Conservation (phyloP, 2,888 invertebrate genomes). For the Eulithis prunata region DNA sequence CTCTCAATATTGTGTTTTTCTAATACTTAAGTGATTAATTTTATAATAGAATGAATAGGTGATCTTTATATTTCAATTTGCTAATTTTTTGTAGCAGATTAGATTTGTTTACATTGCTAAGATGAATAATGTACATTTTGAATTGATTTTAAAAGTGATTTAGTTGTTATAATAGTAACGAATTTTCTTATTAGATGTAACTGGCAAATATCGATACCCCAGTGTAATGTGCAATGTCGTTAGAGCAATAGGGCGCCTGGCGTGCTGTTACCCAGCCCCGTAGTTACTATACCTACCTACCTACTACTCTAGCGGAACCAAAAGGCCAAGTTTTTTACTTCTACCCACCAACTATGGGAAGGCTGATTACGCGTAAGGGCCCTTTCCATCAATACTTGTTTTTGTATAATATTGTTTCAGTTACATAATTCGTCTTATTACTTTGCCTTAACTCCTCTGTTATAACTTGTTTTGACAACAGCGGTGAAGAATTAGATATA, state of each 20-base stretch:
- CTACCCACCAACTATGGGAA: constrained; percentile 62
- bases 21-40: constrained; percentile 82
- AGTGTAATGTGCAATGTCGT: constrained; percentile 80
- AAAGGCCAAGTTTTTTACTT: constrained; percentile 50
- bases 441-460: constrained; percentile 75
- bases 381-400: constrained; percentile 75
- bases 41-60: constrained; percentile 80
- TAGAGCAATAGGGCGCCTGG: constrained; percentile 49
- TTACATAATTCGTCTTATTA: constrained; percentile 74
- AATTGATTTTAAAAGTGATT: constrained; percentile 83
- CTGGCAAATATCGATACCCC: constrained; percentile 73
- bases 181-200: constrained; percentile 80
- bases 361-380: constrained; percentile 70
- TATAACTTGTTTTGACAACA: constrained; percentile 75
- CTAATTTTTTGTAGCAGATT: constrained; percentile 84
- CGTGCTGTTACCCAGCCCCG: constrained; percentile 25
- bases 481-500: constrained; percentile 82
- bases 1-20: constrained; percentile 77
- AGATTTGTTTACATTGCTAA: constrained; percentile 81
- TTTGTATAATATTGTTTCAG: constrained; percentile 73
- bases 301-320: constrained; percentile 40
- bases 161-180: constrained; percentile 83
- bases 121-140: constrained; percentile 83
- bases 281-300: constrained; percentile 16
- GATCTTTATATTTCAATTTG: constrained; percentile 83